A percentile compares a stretch with the other conserved stretches of the same genome.
Conservation (phyloP, 2,797 vertebrate species). For the Hipposideros larvatus region DNA sequence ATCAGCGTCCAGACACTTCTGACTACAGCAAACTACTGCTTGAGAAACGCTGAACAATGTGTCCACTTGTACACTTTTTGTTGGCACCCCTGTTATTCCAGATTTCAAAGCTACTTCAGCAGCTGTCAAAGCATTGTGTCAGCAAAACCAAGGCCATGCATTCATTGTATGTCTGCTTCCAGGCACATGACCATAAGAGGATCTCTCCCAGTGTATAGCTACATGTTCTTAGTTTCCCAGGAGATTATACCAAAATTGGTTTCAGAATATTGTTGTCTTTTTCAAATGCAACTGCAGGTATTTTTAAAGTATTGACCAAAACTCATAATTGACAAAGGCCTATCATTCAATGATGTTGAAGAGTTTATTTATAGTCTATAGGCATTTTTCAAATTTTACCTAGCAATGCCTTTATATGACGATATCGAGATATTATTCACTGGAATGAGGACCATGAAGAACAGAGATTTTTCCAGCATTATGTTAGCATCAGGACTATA, state of each 20-base stretch:
- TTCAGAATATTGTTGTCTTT: constrained; percentile 1
- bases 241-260: background rate
- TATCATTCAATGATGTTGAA: background rate
- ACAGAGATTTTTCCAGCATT: background rate
- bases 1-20: too few relatives aligned
- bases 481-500: background rate
- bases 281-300: constrained; percentile 22
- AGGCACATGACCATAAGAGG: background rate
- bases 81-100: too few relatives aligned
- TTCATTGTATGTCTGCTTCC: background rate
- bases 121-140: background rate
- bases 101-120: constrained; percentile 42
- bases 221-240: background rate
- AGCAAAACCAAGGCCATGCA: constrained; percentile 43
- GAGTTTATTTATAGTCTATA: background rate
- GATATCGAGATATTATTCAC: constrained; percentile 34
- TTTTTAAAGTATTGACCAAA: constrained; percentile 37
- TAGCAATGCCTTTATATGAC: background rate
- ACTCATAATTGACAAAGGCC: background rate
- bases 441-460: background rate
- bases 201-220: background rate
- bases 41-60: too few relatives aligned
- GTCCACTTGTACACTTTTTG: too few relatives aligned
- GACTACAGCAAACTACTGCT: too few relatives aligned
- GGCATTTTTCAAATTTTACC: constrained; percentile 46